Base-by-base conservation (phyloP, 1,140 invertebrate genomes). In the Drosophila suzukii region DNA sequence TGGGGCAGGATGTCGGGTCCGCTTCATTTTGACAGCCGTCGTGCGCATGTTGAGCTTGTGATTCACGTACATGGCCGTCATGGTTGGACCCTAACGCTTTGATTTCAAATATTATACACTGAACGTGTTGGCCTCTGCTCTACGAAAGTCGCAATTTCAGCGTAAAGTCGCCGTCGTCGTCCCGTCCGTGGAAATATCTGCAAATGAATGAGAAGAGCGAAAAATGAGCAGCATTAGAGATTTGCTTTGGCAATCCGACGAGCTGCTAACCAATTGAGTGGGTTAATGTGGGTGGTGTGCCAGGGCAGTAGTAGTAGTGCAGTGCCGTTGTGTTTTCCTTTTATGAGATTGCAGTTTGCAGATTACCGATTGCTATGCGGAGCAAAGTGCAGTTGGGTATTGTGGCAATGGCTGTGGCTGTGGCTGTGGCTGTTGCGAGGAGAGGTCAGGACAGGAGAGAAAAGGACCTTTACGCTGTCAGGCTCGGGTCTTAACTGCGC, bases 61-160 rank as follows among this genome's bases (percentile, higher is more conserved):
- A 30, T 78, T 81, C 70, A 74, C 46, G 58, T 58, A 55, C 56
- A 53, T 51, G 76, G 49, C 60, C 62, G 79, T 75, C 90, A 91
- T 82, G 68, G 72, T 78, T 63, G 76, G 81, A 82, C 67, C 78
- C 81, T 80, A 75, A 67, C 73, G 86, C 86, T 91, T 90, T 91
- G 90, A 91, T 91, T 91, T 91, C 90, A 91, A 91, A 91, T 91
- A 91, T 91, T 91, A 90, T 91, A 90, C 79, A 85, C 71, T 67
- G 73, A 75, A 78, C 79, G 49, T 68, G 59, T 56, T 79, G 50
- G 50, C 61, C 57, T 57, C 59, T 49, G 61, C 82, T 76, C 73
- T 58, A 76, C 67, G 59, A 76, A 43, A 68, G 62, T 24, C 56
- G 73, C 72, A 76, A 67, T 75, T 76, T 76, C 73, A 67, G 54